A percentile compares a stretch with the other conserved stretches of the same genome.
Evolutionary conservation across 2,888 invertebrate genomes (phyloP).

Genomic region (Lagria hirta): DNA sequence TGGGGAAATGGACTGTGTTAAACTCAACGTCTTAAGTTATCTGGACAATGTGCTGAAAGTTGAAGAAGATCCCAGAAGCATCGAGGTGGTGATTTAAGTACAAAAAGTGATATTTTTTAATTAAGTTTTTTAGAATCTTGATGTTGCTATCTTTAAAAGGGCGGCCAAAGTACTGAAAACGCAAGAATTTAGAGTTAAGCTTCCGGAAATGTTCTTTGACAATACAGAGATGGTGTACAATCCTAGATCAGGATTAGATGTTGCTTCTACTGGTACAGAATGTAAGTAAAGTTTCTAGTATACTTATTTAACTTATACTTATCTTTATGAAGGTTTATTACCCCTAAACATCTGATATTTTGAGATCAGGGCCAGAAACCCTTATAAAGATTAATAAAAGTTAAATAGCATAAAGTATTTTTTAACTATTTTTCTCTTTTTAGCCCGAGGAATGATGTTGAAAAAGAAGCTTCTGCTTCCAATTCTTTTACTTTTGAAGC

Average conservation of each 20-base stretch:
- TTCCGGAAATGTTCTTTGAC: constrained; percentile 73
- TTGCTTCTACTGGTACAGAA: constrained; percentile 62
- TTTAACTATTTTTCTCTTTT: background rate
- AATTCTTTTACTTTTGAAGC: constrained; percentile 73
- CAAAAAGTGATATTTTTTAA: constrained; percentile 14
- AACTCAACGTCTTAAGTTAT: constrained; percentile 74
- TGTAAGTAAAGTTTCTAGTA: constrained; percentile 52
- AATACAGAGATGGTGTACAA: constrained; percentile 68
- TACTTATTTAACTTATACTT: background rate
- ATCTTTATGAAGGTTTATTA: no score
- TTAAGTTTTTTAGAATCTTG: constrained; percentile 60
- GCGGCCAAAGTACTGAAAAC: constrained; percentile 69
- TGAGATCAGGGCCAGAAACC: no score
- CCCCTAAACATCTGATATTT: no score
- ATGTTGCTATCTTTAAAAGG: constrained; percentile 74
- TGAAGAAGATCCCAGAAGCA: constrained; percentile 62
- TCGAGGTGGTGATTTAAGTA: constrained; percentile 42
- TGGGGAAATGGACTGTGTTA: constrained; percentile 72
- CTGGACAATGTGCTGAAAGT: constrained; percentile 67
- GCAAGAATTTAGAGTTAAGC: constrained; percentile 71
- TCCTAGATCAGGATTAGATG: constrained; percentile 66
- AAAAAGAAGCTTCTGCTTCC: constrained; percentile 84
- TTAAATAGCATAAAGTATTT: background rate
- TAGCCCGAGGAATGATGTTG: constrained; percentile 72
- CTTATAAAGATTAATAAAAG: no score